Conservation (phyloP, 2,888 invertebrate species). For the Ophonus ardosiacus region DNA sequence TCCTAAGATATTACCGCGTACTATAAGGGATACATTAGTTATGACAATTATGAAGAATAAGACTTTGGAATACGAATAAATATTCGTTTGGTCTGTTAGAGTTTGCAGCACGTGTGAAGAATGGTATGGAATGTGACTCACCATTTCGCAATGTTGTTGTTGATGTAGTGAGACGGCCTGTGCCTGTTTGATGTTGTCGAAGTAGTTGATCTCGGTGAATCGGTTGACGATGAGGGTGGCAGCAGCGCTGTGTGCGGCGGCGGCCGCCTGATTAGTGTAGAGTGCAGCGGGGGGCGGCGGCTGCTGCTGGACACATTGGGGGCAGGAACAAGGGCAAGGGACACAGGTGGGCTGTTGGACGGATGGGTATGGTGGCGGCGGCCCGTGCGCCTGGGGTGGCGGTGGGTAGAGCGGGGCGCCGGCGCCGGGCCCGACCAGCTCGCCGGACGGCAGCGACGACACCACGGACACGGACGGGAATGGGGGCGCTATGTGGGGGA, state of each 20-base stretch:
- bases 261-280: constrained; percentile 70
- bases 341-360: constrained; percentile 24
- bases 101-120: background rate
- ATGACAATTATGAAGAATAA: too few species aligned
- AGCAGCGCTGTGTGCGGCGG: constrained; percentile 62
- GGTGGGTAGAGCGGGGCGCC: constrained; percentile 58
- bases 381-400: constrained; percentile 71
- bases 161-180: background rate
- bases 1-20: too few species aligned
- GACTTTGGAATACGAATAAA: too few species aligned
- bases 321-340: constrained; percentile 30
- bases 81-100: background rate
- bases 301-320: constrained; percentile 69
- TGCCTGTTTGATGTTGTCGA: constrained; percentile 71
- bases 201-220: constrained; percentile 76
- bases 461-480: constrained; percentile 54
- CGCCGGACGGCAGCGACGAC: constrained; percentile 56
- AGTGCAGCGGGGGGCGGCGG: constrained; percentile 77
- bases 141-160: constrained; percentile 56
- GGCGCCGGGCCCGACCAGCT: constrained; percentile 45
- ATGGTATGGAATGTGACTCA: constrained; percentile 20
- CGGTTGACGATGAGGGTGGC: constrained; percentile 75
- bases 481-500: constrained; percentile 76
- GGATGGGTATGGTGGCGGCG: constrained; percentile 74
- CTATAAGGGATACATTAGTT: too few species aligned